phyloP scores from a whole-genome alignment of 2,113 vertebrate species.

The Istiophorus platypterus region DNA sequence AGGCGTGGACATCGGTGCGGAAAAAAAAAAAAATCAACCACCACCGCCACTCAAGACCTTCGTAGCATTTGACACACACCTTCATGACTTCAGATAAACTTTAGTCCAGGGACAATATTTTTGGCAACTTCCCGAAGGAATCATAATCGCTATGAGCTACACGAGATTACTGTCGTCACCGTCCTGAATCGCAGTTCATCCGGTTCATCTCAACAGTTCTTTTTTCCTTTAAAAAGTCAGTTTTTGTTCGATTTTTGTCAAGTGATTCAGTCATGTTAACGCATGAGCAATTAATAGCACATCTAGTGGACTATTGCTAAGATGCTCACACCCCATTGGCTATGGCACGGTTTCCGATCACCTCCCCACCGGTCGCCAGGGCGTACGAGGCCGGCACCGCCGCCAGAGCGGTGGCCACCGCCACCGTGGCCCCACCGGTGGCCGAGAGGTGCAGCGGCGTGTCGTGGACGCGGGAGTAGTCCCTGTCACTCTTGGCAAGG shows the following conservation, averaged over 20 bases:
- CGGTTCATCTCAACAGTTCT: slow-evolving; percentile 44
- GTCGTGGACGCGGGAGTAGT: slow-evolving; percentile 95
- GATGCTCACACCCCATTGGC: slow-evolving; percentile 91
- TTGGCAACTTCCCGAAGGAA: slow-evolving; percentile 75
- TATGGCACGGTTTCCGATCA: slow-evolving; percentile 85
- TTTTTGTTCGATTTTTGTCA: slow-evolving; percentile 1
- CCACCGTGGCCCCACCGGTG: slow-evolving; percentile 78
- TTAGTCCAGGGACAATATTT: slow-evolving; percentile 51
- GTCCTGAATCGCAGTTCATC: slow-evolving; percentile 49
- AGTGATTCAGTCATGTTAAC: slow-evolving; percentile 25
- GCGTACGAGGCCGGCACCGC: slow-evolving; percentile 77
- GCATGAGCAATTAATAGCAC: slow-evolving; percentile 35
- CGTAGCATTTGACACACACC: slow-evolving; percentile 50
- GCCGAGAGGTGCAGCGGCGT: slow-evolving; percentile 80
- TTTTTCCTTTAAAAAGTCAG: slow-evolving; percentile 34
- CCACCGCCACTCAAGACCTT: slow-evolving; percentile 41
- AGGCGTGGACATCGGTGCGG: slow-evolving; percentile 20
- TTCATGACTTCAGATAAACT: slow-evolving; percentile 39
- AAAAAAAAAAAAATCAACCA: slow-evolving; percentile 45
- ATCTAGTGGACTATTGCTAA: slow-evolving; percentile 37
- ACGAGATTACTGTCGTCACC: slow-evolving; percentile 36
- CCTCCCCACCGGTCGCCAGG: slow-evolving; percentile 79
- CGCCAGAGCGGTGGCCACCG: slow-evolving; percentile 82
- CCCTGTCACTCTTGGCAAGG: slow-evolving; percentile 92
- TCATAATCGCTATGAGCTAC: slow-evolving; percentile 65